Evolutionary conservation across 2,888 invertebrate species (phyloP).

Genomic region (Tiphia femorata): DNA sequence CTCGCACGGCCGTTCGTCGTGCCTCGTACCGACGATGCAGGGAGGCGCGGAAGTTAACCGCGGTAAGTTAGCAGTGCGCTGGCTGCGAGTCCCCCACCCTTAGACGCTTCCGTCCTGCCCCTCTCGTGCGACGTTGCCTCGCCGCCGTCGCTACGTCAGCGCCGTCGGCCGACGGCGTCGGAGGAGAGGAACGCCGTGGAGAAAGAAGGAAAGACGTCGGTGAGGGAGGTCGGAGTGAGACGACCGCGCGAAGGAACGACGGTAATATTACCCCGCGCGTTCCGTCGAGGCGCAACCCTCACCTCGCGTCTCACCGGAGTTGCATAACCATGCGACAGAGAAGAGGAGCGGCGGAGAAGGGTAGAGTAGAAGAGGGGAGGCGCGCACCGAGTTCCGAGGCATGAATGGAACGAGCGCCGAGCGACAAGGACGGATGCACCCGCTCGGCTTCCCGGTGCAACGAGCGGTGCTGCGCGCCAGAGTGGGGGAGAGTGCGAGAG

Average conservation of each 20-base stretch:
- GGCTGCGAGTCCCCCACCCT: too few relatives aligned
- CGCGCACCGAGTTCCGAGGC: slow-evolving; percentile 31
- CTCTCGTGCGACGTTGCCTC: too few relatives aligned
- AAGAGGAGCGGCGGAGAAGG: slow-evolving; percentile 2
- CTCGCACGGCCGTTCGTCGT: too few relatives aligned
- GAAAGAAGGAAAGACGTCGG: too few relatives aligned
- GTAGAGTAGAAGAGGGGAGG: slow-evolving; percentile 21
- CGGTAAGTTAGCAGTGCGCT: too few relatives aligned
- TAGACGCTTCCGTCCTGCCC: too few relatives aligned
- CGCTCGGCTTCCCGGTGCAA: slow-evolving; percentile 43
- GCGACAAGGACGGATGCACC: slow-evolving; percentile 43
- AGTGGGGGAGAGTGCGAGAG: slow-evolving; percentile 23
- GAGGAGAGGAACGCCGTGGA: too few relatives aligned
- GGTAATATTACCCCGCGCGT: slow-evolving; percentile 1
- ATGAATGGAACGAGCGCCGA: slow-evolving; percentile 52
- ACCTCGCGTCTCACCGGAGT: not conserved
- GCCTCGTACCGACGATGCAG: too few relatives aligned
- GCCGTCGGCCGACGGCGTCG: too few relatives aligned
- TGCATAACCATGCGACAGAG: not conserved
- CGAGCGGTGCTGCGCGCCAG: slow-evolving; percentile 24
- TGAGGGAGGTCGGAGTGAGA: too few relatives aligned
- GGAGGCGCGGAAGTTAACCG: too few relatives aligned
- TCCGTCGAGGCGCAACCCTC: not conserved
- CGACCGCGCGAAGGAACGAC: not conserved
- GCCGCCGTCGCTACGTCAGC: too few relatives aligned